A percentile compares a stretch with the other conserved stretches of the same genome.
Evolutionary conservation across 2,888 invertebrate species (phyloP).

Genomic region (Agapetus fuscipes): DNA sequence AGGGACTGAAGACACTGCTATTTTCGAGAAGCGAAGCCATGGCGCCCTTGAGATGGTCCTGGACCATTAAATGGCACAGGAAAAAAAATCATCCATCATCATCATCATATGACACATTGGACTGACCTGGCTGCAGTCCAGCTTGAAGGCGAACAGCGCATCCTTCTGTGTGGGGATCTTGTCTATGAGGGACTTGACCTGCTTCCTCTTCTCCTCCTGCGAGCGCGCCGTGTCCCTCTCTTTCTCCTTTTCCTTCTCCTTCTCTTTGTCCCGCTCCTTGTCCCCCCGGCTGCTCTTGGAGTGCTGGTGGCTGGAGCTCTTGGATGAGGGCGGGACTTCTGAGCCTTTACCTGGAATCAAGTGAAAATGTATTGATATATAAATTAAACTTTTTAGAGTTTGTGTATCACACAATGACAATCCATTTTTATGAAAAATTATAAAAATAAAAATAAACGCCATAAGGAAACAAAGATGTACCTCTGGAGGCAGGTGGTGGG

Average conservation of each 20-base stretch:
- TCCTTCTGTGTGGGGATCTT: slow-evolving; percentile 97
- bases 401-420: too few species aligned
- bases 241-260: slow-evolving; percentile 35
- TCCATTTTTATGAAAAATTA: too few species aligned
- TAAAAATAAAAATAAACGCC: too few species aligned
- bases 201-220: slow-evolving; percentile 91
- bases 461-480: too few species aligned
- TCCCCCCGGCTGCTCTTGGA: slow-evolving; percentile 34
- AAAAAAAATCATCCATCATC: too few species aligned
- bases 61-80: too few species aligned
- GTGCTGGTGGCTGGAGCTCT: slow-evolving; percentile 10
- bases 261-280: slow-evolving; percentile 34
- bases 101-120: not conserved
- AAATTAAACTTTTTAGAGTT: too few species aligned
- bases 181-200: slow-evolving; percentile 95
- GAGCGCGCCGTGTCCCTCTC: slow-evolving; percentile 55
- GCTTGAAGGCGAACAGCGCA: slow-evolving; percentile 87
- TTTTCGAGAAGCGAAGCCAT: too few species aligned
- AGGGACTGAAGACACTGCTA: too few species aligned
- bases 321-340: slow-evolving; percentile 8
- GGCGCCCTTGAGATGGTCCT: too few species aligned
- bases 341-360: not conserved
- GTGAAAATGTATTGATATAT: not conserved
- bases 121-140: slow-evolving; percentile 85
- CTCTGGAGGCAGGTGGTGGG: not conserved